Evolutionary conservation across 35 echinoderm and acorn worm genomes (phyloP), one percentile per base, ranked within the genome.

Genomic region (Ophiothrix spiculata): DNA sequence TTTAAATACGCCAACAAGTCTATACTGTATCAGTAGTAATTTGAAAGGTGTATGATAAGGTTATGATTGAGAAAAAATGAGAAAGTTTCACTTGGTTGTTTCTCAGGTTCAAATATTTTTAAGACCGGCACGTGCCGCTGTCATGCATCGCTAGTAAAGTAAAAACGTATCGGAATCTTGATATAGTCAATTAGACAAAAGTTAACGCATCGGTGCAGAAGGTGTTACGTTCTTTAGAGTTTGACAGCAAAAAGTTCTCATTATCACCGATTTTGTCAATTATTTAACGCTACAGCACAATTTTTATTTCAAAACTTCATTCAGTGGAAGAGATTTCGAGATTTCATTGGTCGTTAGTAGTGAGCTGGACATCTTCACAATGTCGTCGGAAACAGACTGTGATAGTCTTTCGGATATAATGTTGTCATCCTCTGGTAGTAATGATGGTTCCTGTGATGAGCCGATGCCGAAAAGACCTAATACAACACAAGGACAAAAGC

Each of bases 401-500:
- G 60, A 28, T 6, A 69, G 29, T 69, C 60, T 69, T 25, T 69
- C 60, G 10, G 49, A 81, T 38, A 42, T 77, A 16, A 39, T 31
- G 56, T 36, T 33, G 31, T 33, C 19, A 19, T 39, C 74, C 32
- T 29, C 37, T 34, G 37, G 36, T 16, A 36, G 45, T 37, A 32
- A 64, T 33, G 64, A 75, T 39, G 39, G 33, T 32, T 56, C 23
- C 34, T 32, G 32, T 74, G 29, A 75, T 39, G 84, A 86, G 38
- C 84, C 25, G 36, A 86, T 31, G 36, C 84, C 36, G 41, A 86
- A 41, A 34, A 49, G 0, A 1, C 35, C 37, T 25, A 86, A 19
- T 33, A 76, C n/a, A n/a, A n/a, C 31, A 86, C 39, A 86, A 31
- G 74, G 0, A 86, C 74, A 36, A 36, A 74, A 69, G 77, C 41